Percentiles rank a stretch among this genome's conserved stretches.
Conservation (phyloP, 2,888 invertebrate genomes). For the Sepioteuthis lessoniana region DNA sequence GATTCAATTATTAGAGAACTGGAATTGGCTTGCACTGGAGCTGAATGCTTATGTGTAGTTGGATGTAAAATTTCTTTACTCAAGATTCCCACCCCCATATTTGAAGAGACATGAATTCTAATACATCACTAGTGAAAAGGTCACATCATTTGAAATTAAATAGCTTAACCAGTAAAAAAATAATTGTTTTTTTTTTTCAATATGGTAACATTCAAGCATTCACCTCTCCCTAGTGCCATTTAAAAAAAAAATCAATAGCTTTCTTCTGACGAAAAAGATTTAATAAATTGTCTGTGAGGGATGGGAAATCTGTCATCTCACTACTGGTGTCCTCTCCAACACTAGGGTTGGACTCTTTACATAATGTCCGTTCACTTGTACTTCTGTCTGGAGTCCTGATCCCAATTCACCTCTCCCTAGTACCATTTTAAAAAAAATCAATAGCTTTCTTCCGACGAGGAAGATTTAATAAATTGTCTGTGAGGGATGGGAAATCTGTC, state of each 20-base stretch:
- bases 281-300: slow-evolving; percentile 87
- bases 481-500: slow-evolving; percentile 78
- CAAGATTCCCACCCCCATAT: no score
- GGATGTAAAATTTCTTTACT: no score
- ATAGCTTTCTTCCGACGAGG: slow-evolving; percentile 82
- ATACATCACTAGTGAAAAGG: no score
- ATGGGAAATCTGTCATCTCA: slow-evolving; percentile 76
- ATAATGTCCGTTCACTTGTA: slow-evolving; percentile 33
- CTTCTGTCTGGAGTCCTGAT: background rate
- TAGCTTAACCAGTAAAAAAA: no score
- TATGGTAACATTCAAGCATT: no score
- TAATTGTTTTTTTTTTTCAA: no score
- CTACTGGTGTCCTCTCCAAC: slow-evolving; percentile 55
- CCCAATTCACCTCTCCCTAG: background rate
- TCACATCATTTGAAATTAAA: no score
- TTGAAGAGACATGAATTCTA: no score
- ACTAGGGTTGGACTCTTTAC: background rate
- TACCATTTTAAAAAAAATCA: slow-evolving; percentile 82
- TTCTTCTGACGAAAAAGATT: slow-evolving; percentile 81
- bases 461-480: slow-evolving; percentile 87
- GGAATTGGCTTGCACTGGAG: no score
- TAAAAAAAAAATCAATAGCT: slow-evolving; percentile 80
- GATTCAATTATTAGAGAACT: no score
- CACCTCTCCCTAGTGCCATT: no score
- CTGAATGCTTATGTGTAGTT: no score